These are phyloP conservation scores for Coendou prehensilis DNA, from an alignment of 2,797 vertebrate species.

Conservation along the genomic window DNA sequence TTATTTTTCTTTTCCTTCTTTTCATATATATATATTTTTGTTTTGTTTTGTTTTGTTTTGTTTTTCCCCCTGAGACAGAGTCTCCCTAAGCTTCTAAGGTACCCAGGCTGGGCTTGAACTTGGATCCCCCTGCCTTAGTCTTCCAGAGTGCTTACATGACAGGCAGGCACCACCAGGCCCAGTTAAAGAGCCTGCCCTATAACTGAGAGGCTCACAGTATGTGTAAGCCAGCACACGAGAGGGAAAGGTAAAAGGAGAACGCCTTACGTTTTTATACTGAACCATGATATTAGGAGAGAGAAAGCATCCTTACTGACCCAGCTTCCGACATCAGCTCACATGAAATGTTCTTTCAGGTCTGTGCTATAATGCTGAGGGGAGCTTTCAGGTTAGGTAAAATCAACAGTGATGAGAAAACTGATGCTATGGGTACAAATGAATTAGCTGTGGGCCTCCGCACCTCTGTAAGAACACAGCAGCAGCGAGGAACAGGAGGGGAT, in stretches of 20 bases:
- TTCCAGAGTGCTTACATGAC: not conserved
- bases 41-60: not conserved
- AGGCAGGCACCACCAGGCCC: not conserved
- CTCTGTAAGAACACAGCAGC: not conserved
- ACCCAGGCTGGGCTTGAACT: not conserved
- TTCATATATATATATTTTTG: not conserved
- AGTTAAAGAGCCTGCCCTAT: not conserved
- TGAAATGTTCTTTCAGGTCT: not conserved
- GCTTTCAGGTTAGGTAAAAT: not conserved
- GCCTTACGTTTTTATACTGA: not conserved
- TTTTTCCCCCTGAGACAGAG: not conserved
- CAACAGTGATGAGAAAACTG: constrained; percentile 22
- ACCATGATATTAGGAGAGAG: not conserved
- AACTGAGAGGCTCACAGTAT: not conserved
- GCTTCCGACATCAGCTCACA: not conserved
- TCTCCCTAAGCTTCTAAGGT: not conserved
- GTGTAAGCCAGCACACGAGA: not conserved
- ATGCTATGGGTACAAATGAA: not conserved
- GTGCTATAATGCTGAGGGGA: not conserved
- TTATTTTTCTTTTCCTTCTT: not conserved
- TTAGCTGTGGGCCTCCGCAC: not conserved
- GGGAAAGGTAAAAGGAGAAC: not conserved
- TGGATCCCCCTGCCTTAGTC: not conserved
- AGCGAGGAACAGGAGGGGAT: not conserved
- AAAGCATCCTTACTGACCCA: not conserved